Evolutionary conservation across 1,140 invertebrate genomes (phyloP), one percentile per base, ranked within the genome.

Genomic region (Vanessa tameamea): DNA sequence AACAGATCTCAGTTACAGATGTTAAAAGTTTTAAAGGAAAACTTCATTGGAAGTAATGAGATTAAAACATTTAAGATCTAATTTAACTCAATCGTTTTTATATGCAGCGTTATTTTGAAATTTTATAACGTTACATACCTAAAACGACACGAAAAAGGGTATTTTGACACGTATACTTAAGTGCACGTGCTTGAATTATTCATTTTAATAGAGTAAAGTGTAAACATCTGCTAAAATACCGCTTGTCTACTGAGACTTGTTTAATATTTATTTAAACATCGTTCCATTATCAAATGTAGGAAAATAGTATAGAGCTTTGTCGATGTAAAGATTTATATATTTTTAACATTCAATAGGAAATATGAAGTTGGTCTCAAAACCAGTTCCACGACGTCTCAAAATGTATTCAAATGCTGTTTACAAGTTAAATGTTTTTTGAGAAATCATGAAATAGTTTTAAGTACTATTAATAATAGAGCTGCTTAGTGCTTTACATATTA

Each of bases 391-490:
- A 79, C 4, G 59, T 76, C 71, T 74, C 80, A 80, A 80, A 77
- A 72, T 64, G 47, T 20, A 65, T 69, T 66, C 47, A 66, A 53
- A 59, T 48, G 47, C 23, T 16, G 26, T 4, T 61, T 31, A 15
- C 57, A 61, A 64, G 9, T 55, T 23, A 66, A 66, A 70, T 61
- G 14, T 51, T 73, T 72, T 31, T 78, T 73, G 72, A 77, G 75
- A 81, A 66, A 74, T 75, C 76, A 75, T 81, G 77, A 79, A 81
- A 83, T 71, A 75, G 78, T 63, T 82, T 76, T 81, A 82, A 82
- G 78, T 81, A 83, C 78, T 67, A 65, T 66, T 47, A 70, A 72
- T 47, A 67, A 72, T 16, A 63, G 37, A 20, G 55, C 20, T 61
- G 31, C 15, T 23, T 61, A 63, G 37, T 12, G 43, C 12, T 67